These are phyloP conservation scores for Austrofundulus limnaeus DNA, from an alignment of 2,113 vertebrate species.

Conservation along the genomic window DNA sequence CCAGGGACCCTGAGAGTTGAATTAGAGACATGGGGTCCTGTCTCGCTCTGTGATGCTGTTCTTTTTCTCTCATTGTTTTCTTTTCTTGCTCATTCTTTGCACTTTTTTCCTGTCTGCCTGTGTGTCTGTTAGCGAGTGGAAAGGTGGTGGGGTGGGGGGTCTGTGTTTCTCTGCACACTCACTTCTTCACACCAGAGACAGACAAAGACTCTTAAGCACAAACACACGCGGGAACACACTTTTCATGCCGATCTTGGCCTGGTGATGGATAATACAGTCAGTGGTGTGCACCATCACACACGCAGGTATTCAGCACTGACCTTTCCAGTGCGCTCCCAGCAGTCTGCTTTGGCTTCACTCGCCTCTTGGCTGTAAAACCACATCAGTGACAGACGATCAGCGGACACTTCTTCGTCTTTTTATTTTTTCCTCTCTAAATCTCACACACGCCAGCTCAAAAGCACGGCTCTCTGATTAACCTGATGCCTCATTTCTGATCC, in stretches of 20 bases:
- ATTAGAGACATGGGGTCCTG: conserved; percentile 61
- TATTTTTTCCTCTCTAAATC: conserved; percentile 33
- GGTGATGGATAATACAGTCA: conserved; percentile 79
- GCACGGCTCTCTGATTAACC: conserved; percentile 26
- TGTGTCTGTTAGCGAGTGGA: conserved; percentile 43
- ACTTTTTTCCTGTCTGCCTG: conserved; percentile 19
- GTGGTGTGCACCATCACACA: conserved; percentile 84
- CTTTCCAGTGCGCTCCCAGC: conserved; percentile 75
- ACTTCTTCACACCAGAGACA: conserved; percentile 59
- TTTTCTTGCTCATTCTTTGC: conserved; percentile 48
- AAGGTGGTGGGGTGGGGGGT: no score
- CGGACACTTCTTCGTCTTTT: conserved; percentile 50
- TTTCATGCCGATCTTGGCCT: conserved; percentile 55
- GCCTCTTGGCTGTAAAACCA: conserved; percentile 57
- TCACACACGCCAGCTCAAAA: conserved; percentile 16
- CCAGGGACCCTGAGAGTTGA: conserved; percentile 65
- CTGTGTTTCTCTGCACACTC: conserved; percentile 48
- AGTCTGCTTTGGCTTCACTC: conserved; percentile 62
- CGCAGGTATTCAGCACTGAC: conserved; percentile 79
- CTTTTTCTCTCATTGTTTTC: conserved; percentile 61
- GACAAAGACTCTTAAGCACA: conserved; percentile 72
- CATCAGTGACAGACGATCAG: conserved; percentile 66
- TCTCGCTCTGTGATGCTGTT: conserved; percentile 51
- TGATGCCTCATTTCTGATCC: conserved; percentile 17
- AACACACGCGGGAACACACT: conserved; percentile 48